Evolutionary conservation across 2,888 invertebrate genomes (phyloP).

Genomic region (Encarsia formosa): DNA sequence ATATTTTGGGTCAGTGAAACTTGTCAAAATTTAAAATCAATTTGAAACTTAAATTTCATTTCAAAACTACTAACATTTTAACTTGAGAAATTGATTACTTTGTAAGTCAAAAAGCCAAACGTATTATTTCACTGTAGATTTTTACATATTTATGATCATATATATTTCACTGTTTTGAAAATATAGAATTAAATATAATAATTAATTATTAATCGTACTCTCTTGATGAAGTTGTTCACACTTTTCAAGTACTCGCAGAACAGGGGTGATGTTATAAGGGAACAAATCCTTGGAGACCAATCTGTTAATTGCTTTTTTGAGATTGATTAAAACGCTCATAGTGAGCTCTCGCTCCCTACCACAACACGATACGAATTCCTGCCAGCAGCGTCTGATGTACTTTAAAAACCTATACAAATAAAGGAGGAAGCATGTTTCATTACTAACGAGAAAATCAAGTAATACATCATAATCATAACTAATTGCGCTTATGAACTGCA

Average conservation of each 20-base stretch:
- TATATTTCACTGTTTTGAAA: too few relatives aligned
- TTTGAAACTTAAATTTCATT: too few relatives aligned
- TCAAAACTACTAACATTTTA: too few relatives aligned
- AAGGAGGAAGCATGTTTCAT: conserved; percentile 84
- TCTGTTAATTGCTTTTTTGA: conserved; percentile 76
- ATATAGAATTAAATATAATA: neutral
- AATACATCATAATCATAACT: conserved; percentile 77
- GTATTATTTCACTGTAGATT: too few relatives aligned
- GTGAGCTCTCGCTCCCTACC: conserved; percentile 71
- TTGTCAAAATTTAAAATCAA: too few relatives aligned
- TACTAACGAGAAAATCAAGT: conserved; percentile 81
- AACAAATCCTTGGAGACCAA: conserved; percentile 78
- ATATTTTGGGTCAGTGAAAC: too few relatives aligned
- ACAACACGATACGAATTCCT: conserved; percentile 75
- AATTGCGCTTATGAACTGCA: conserved; percentile 79
- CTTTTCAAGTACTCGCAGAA: conserved; percentile 74
- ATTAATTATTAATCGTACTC: conserved; percentile 13
- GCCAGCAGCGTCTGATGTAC: conserved; percentile 79
- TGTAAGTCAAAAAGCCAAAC: too few relatives aligned
- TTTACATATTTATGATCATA: too few relatives aligned
- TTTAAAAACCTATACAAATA: conserved; percentile 81
- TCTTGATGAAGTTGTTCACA: conserved; percentile 84
- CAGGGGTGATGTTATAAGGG: conserved; percentile 87
- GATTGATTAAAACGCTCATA: conserved; percentile 76
- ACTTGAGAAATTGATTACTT: too few relatives aligned